Base-by-base conservation (phyloP, 30 jellyfish, hydroid and myxozoan genomes). In the Pelagia noctiluca region DNA sequence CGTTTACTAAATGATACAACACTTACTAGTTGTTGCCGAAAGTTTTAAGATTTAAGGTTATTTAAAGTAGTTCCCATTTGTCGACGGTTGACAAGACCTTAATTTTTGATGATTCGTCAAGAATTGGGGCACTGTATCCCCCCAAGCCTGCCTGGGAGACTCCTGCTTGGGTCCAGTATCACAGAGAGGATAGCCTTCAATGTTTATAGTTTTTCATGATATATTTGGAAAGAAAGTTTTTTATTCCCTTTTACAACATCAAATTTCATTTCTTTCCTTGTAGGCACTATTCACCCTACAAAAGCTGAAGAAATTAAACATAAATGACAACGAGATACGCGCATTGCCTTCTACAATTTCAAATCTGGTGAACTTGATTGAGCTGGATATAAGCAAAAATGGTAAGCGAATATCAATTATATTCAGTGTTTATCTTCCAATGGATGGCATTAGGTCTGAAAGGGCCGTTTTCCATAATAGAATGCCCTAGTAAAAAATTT, bases 221-320 rank as follows among this genome's bases (percentile, higher is more conserved):
- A 42, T 5, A 42, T 42, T 42, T 42, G 12, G 16, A 42, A 42
- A 42, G 57, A 8, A 42, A 42, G 16, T 5, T 42, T 5, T 5
- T 5, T 31, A 22, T n/a, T 63, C 29, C 24, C 3, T 1, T 63
- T 63, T 24, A 24, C 75, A 21, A 2, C 16, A 26, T 33, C 19
- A 42, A 48, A 30, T 13, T 21, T 10, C 64, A 35, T 79, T 22
- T 67, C 46, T 65, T 47, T 23, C 2, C 16, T 68, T 88, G 12
- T 54, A 92, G 98, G 98, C 95, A 26, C 50, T 92, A 30, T 92
- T 92, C 65, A 85, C 96, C 33, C 88, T 92, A 67, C 95, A 80
- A 66, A 90, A 86, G 74, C 79, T 92, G 80, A 87, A 76, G 54
- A 64, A 42, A 21, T 84, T 92, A 34, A 85, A 92, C 49, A 63